These are phyloP conservation scores for Spisula solida DNA, from an alignment of 2,888 invertebrate species.

Conservation along the genomic window DNA sequence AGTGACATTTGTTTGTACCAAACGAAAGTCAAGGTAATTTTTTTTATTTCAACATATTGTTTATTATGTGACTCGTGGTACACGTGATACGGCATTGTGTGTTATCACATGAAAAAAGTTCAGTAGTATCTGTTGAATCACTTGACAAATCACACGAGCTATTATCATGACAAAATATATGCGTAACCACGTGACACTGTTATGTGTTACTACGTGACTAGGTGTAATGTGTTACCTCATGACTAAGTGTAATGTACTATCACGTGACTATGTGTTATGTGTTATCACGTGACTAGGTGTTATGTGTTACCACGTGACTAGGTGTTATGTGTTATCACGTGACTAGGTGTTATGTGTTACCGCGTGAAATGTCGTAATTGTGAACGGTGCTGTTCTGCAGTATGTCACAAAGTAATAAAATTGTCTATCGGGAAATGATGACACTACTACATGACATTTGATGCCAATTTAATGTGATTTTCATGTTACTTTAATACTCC, in stretches of 20 bases:
- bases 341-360: background rate
- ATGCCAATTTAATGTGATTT: background rate
- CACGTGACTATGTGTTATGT: background rate
- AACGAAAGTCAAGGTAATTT: constrained; percentile 48
- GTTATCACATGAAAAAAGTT: no score
- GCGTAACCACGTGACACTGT: no score
- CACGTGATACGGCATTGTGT: no score
- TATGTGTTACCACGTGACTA: background rate
- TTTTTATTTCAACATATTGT: no score
- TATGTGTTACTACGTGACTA: background rate
- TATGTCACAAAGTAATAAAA: background rate
- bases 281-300: background rate
- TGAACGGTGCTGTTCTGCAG: background rate
- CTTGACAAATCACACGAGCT: no score
- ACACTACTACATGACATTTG: background rate
- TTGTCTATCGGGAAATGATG: background rate
- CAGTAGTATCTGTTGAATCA: no score
- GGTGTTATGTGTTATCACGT: background rate
- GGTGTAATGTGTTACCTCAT: background rate
- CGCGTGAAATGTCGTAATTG: background rate
- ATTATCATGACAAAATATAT: no score
- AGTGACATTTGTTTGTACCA: constrained; percentile 62
- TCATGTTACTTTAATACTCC: background rate
- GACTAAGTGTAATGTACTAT: background rate
- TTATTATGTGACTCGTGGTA: no score